Base-by-base conservation (phyloP, 37 sponge, comb jelly and placozoan genomes). In the Diacarnus erythraeanus region DNA sequence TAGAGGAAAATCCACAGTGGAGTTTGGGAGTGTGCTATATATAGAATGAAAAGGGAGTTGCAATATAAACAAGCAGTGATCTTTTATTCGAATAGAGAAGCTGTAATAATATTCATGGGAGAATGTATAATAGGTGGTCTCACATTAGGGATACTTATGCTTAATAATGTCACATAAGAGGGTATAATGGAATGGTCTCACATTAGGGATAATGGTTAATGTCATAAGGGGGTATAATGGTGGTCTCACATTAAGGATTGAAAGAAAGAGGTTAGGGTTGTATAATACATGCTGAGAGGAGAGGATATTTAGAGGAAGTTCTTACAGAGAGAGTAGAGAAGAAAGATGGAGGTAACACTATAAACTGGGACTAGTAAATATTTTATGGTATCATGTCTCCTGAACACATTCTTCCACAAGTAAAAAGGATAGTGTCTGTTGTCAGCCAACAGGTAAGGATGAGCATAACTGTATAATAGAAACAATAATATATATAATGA, bases 351-450 rank as follows among this genome's bases (percentile, higher is more conserved):
- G 6, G 51, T 12, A 15, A 47, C 12, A 15, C 10, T 12, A 47
- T 85, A 81, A 40, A 77, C 59, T 4, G 91, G 86, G 22, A 42
- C 37, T 15, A 85, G 68, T 22, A 77, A 15, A 65, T 90, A 90
- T 38, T 39, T 61, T 10, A 77, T 23, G 0, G 31, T 3, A 12
- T 9, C n/a, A 74, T 84, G 78, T 17, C 42, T 20, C 22, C 68
- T 42, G 60, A 94, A 81, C 10, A 97, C 56, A 42, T 94, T 91
- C 74, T 86, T 91, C 98, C 98, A 97, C 25, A 97, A 25, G 67
- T 95, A 97, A 87, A 97, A 97, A 18, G 98, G 83, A 42, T 89
- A 92, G 83, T 97, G 98, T 30, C 98, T 77, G 74, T 97, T 97
- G 80, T 97, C 98, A 56, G 94, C 95, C 38, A 93, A 72, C 35